Percentiles rank a stretch among this genome's conserved stretches.
Conservation (phyloP, 2,113 vertebrate species). For the Siphamia tubifer region DNA sequence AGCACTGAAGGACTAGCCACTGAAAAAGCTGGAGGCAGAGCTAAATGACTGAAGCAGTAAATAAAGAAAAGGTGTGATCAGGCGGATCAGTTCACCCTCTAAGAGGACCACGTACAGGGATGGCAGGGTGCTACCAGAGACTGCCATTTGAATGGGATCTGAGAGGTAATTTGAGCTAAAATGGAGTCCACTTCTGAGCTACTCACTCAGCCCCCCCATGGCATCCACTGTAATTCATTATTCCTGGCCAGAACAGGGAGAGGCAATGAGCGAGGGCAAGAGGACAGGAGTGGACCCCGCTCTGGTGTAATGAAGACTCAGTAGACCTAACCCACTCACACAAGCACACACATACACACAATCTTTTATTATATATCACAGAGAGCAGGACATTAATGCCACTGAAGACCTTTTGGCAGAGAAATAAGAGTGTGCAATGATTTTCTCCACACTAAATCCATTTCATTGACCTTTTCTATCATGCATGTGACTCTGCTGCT, state of each 20-base stretch:
- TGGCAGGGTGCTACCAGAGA: conserved; percentile 42
- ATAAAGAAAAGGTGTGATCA: conserved; percentile 31
- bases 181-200: conserved; percentile 70
- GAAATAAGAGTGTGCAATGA: conserved; percentile 64
- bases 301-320: conserved; percentile 78
- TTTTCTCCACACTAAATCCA: conserved; percentile 69
- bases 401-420: conserved; percentile 73
- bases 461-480: conserved; percentile 76
- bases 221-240: conserved; percentile 76
- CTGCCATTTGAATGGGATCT: conserved; percentile 72
- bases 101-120: conserved; percentile 12
- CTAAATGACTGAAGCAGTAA: background rate
- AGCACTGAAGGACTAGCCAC: background rate
- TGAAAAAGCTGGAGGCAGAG: conserved; percentile 3
- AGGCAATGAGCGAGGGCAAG: conserved; percentile 70
- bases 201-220: conserved; percentile 63
- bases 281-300: conserved; percentile 69
- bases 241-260: conserved; percentile 64
- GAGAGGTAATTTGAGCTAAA: conserved; percentile 75
- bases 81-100: conserved; percentile 27
- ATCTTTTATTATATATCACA: conserved; percentile 67
- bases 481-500: conserved; percentile 63
- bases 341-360: conserved; percentile 26
- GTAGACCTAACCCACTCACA: conserved; percentile 64
- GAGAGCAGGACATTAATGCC: conserved; percentile 66